phyloP scores from a whole-genome alignment of 2,888 invertebrate genomes.

The Athripsodes cinereus region DNA sequence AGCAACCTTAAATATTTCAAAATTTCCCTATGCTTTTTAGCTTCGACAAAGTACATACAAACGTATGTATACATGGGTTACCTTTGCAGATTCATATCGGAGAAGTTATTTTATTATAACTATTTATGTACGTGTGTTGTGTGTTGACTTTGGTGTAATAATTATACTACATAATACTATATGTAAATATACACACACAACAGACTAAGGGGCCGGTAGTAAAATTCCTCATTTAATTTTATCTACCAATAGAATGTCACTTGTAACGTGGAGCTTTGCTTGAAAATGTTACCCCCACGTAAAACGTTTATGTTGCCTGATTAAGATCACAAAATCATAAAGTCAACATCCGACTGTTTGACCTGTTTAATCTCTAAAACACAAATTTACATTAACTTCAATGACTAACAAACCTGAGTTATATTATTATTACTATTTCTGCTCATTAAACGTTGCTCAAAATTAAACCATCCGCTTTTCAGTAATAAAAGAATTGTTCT shows the following conservation, averaged over 20 bases:
- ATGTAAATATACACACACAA: background rate
- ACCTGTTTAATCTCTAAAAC: slow-evolving; percentile 2
- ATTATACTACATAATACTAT: background rate
- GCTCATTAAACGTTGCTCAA: background rate
- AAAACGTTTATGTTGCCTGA: slow-evolving; percentile 10
- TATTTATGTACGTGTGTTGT: background rate
- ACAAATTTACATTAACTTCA: slow-evolving; percentile 8
- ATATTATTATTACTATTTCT: background rate
- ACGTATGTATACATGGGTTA: background rate
- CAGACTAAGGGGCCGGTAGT: background rate
- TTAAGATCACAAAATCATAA: slow-evolving; percentile 15
- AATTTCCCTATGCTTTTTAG: background rate
- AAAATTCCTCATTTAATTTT: slow-evolving; percentile 14
- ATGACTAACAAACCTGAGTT: background rate
- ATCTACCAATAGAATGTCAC: background rate
- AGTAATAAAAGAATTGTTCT: background rate
- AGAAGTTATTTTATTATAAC: slow-evolving; percentile 1
- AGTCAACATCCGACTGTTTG: slow-evolving; percentile 12
- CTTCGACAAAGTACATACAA: background rate
- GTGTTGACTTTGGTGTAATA: background rate
- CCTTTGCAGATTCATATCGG: background rate
- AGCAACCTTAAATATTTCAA: background rate
- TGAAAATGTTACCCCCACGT: slow-evolving; percentile 4
- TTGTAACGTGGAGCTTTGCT: background rate
- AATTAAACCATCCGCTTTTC: background rate